Evolutionary conservation across 2,113 vertebrate genomes (phyloP).

Genomic region (Otocyon megalotis): DNA sequence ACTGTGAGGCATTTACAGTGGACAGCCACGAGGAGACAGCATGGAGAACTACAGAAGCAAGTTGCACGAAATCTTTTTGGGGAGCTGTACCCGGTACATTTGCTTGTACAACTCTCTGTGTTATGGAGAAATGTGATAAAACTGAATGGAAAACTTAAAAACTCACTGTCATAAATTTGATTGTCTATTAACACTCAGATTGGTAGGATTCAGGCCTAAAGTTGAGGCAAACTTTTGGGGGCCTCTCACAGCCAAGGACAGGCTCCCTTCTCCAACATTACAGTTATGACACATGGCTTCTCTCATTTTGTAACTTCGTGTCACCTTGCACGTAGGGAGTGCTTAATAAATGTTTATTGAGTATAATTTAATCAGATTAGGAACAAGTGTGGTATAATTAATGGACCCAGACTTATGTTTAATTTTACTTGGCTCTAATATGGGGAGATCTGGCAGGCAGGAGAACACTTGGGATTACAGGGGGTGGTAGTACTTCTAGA

Average conservation of each 20-base stretch:
- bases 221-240: neutral
- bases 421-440: neutral
- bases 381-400: neutral
- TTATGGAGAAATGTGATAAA: neutral
- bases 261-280: neutral
- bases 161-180: neutral
- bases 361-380: neutral
- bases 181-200: neutral
- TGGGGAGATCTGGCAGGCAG: neutral
- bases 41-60: neutral
- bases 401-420: neutral
- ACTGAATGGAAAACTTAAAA: neutral
- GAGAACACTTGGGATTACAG: neutral
- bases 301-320: neutral
- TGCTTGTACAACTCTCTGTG: neutral
- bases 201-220: neutral
- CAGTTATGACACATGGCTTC: neutral
- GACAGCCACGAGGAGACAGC: conserved; percentile 49
- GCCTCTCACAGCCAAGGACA: neutral
- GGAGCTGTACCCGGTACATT: neutral
- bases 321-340: neutral
- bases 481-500: neutral
- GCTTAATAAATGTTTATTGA: neutral
- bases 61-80: fast-evolving
- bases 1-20: neutral